phyloP scores from a whole-genome alignment of 2,113 vertebrate species.

The Atrichornis clamosus region DNA sequence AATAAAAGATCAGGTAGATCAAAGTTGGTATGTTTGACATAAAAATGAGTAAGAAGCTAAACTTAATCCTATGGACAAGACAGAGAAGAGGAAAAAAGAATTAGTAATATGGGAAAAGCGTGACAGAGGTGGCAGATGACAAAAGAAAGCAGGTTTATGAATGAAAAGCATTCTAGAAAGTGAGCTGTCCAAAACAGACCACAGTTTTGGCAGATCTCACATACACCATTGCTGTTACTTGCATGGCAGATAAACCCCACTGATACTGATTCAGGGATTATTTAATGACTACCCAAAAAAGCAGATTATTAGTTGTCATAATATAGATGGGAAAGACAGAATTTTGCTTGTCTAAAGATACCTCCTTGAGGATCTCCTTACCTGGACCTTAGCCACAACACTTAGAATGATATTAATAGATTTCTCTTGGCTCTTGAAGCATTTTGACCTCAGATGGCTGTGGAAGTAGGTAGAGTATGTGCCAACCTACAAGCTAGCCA shows the following conservation, averaged over 20 bases:
- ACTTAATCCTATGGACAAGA: background rate
- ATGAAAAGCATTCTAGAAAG: background rate
- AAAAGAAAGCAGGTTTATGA: background rate
- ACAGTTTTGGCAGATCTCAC: background rate
- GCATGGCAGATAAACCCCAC: background rate
- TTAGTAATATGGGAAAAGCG: background rate
- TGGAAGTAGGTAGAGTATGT: background rate
- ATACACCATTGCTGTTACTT: background rate
- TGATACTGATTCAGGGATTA: background rate
- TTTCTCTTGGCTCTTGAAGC: background rate
- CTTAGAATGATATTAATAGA: background rate
- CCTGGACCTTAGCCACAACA: background rate
- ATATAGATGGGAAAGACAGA: background rate
- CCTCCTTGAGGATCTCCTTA: background rate
- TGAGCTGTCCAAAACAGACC: background rate
- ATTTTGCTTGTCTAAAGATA: background rate
- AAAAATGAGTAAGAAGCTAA: background rate
- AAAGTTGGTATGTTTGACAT: background rate
- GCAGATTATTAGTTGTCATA: background rate
- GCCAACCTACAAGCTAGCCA: background rate
- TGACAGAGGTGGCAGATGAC: background rate
- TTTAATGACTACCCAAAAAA: background rate
- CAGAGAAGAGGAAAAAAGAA: background rate
- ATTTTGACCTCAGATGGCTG: background rate
- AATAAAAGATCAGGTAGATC: background rate